Evolutionary conservation across 1,140 invertebrate species (phyloP).

Genomic region (Lethocerus indicus): DNA sequence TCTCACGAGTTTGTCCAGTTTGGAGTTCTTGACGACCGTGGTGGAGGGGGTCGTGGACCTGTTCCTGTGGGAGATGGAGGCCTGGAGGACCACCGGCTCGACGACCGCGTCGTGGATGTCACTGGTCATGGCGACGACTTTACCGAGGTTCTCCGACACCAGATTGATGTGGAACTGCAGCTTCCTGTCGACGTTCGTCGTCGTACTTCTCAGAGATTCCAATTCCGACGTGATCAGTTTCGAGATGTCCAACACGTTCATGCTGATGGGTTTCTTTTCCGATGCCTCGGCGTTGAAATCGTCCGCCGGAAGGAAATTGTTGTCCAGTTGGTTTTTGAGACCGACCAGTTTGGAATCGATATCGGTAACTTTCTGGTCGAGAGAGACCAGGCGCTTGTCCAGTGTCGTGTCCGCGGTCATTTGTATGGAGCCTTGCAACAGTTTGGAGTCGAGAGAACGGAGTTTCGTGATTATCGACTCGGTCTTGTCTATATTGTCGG

Average conservation of each 20-base stretch:
- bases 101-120: slow-evolving; percentile 66
- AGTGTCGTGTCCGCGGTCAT: slow-evolving; percentile 27
- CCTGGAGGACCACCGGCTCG: slow-evolving; percentile 25
- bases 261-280: slow-evolving; percentile 61
- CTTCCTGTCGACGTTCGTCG: slow-evolving; percentile 62
- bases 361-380: slow-evolving; percentile 64
- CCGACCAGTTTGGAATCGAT: slow-evolving; percentile 61
- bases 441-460: slow-evolving; percentile 46
- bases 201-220: slow-evolving; percentile 50
- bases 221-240: slow-evolving; percentile 61
- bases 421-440: slow-evolving; percentile 45
- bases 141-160: slow-evolving; percentile 60
- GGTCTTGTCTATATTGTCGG: slow-evolving; percentile 68
- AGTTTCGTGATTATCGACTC: slow-evolving; percentile 61
- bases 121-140: slow-evolving; percentile 52
- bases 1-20: slow-evolving; percentile 56
- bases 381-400: slow-evolving; percentile 42
- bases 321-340: slow-evolving; percentile 64
- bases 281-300: slow-evolving; percentile 70
- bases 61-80: slow-evolving; percentile 21
- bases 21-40: slow-evolving; percentile 37
- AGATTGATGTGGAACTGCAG: slow-evolving; percentile 69
- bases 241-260: slow-evolving; percentile 54
- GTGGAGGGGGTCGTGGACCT: slow-evolving; percentile 27
- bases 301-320: slow-evolving; percentile 56